A percentile compares a stretch with the other conserved stretches of the same genome.
Conservation (phyloP, 2,888 invertebrate species). For the Pseudeuparius sepicola region DNA sequence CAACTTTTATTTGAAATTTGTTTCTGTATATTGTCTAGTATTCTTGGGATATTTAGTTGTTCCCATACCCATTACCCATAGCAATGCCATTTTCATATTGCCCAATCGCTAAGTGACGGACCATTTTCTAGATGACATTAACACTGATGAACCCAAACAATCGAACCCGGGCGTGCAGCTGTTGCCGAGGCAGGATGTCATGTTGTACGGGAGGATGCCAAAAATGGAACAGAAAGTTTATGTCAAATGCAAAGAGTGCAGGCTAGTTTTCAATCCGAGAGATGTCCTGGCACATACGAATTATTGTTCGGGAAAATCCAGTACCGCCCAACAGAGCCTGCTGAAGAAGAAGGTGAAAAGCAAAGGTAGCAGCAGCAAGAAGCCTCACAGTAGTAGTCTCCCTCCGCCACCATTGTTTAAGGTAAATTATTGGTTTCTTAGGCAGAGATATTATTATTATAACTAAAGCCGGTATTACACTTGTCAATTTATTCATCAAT, state of each 20-base stretch:
- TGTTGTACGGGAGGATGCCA: constrained; percentile 34
- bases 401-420: constrained; percentile 32
- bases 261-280: constrained; percentile 30
- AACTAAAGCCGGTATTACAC: too few species aligned
- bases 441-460: neutral
- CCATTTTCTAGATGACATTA: too few species aligned
- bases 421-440: constrained; percentile 22
- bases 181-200: constrained; percentile 34
- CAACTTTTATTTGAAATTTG: too few species aligned
- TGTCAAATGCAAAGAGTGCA: constrained; percentile 33
- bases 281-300: constrained; percentile 25
- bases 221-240: constrained; percentile 35
- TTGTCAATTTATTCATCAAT: too few species aligned
- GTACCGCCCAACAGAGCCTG: constrained; percentile 20
- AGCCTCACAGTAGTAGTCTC: constrained; percentile 24
- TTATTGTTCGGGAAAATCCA: constrained; percentile 27
- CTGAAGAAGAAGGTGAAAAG: constrained; percentile 32
- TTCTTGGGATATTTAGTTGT: too few species aligned
- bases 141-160: too few species aligned
- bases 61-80: neutral
- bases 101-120: too few species aligned
- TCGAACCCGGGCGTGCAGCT: constrained; percentile 27
- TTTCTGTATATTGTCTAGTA: too few species aligned
- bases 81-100: too few species aligned
- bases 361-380: constrained; percentile 30